Conservation (phyloP, 2,888 invertebrate species). For the Pycnomerus fuliginosus region DNA sequence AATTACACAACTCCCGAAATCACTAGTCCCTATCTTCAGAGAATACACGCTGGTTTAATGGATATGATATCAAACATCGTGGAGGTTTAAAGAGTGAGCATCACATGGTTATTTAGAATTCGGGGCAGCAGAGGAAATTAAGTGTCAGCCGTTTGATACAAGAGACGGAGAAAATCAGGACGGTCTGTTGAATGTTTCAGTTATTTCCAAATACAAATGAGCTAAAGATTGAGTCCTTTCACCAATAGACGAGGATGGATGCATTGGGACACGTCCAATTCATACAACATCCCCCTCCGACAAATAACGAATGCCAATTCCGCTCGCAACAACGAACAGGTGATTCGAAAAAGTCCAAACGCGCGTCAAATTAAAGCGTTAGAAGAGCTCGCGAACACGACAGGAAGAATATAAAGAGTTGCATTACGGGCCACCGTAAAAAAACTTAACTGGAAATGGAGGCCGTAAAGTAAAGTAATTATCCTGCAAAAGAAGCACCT, state of each 20-base stretch:
- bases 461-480: slow-evolving; percentile 34
- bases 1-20: slow-evolving; percentile 15
- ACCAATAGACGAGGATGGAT: slow-evolving; percentile 11
- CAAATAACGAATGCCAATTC: too few species aligned
- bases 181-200: slow-evolving; percentile 34
- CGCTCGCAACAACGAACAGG: too few species aligned
- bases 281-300: slow-evolving; percentile 1
- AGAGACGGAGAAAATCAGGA: slow-evolving; percentile 37
- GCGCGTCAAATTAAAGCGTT: too few species aligned
- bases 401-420: slow-evolving; percentile 14
- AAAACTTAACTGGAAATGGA: slow-evolving; percentile 20
- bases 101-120: slow-evolving; percentile 43
- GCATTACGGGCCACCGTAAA: slow-evolving; percentile 19
- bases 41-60: slow-evolving; percentile 19
- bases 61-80: slow-evolving; percentile 21
- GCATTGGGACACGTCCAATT: slow-evolving; percentile 1
- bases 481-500: slow-evolving; percentile 40
- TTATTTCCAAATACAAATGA: slow-evolving; percentile 38
- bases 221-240: slow-evolving; percentile 36
- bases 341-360: slow-evolving; percentile 12
- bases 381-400: slow-evolving; percentile 6
- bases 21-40: slow-evolving; percentile 5
- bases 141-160: slow-evolving; percentile 45
- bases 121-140: slow-evolving; percentile 43
- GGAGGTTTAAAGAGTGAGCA: slow-evolving; percentile 23